These are phyloP conservation scores for Branchellion lobata DNA, from an alignment of 2,888 invertebrate species.

Conservation along the genomic window DNA sequence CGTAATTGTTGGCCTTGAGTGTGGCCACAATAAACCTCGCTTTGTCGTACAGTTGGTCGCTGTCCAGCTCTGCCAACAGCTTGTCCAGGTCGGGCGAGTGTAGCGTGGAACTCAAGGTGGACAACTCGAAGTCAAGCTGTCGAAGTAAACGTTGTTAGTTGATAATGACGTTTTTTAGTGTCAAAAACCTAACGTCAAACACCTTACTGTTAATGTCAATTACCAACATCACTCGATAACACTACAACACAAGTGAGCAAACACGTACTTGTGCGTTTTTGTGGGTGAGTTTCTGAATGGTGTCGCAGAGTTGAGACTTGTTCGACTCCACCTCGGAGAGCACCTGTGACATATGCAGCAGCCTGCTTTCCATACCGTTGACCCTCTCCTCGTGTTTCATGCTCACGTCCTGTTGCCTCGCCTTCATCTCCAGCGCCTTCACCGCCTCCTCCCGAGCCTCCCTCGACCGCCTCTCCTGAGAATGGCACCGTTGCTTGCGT, in stretches of 20 bases:
- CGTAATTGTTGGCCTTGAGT: neutral
- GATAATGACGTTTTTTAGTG: neutral
- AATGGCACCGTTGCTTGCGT: too few species aligned
- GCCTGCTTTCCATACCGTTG: neutral
- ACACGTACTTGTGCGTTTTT: neutral
- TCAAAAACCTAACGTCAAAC: neutral
- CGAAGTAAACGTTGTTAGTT: neutral
- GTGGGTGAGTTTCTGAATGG: neutral
- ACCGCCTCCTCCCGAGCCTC: neutral
- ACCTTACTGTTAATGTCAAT: neutral
- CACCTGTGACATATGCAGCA: constrained; percentile 24
- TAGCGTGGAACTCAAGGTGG: neutral
- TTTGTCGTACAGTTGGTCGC: neutral
- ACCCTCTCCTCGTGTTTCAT: constrained; percentile 31
- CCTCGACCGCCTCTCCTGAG: neutral
- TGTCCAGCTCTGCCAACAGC: neutral
- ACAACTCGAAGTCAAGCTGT: neutral
- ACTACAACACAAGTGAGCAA: neutral
- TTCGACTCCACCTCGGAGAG: constrained; percentile 70
- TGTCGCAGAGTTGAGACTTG: neutral
- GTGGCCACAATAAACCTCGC: neutral
- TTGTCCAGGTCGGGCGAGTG: neutral
- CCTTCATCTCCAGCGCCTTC: neutral
- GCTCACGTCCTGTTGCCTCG: neutral
- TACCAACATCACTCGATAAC: neutral